These are phyloP conservation scores for Atherinosoma microstoma DNA, from an alignment of 2,797 vertebrate species.

Conservation along the genomic window DNA sequence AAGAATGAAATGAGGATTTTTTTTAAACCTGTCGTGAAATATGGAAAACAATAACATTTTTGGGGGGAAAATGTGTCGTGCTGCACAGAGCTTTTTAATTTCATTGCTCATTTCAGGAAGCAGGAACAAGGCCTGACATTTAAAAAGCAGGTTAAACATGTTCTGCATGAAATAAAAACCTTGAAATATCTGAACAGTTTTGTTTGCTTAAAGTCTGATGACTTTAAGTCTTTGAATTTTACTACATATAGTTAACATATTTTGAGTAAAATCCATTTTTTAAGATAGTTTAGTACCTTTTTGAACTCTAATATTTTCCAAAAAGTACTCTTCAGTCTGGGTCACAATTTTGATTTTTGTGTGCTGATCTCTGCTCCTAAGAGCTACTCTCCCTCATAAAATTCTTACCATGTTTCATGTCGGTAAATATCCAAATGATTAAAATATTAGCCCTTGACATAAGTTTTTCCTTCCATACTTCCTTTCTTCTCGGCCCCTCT, in stretches of 20 bases:
- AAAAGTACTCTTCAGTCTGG: not conserved
- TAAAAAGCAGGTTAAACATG: conserved; percentile 1
- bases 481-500: too few species aligned
- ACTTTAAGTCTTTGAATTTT: too few species aligned
- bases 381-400: not conserved
- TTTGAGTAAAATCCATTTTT: too few species aligned
- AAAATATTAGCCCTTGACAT: too few species aligned
- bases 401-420: too few species aligned
- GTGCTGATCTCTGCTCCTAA: not conserved
- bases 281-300: not conserved
- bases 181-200: not conserved
- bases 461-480: too few species aligned
- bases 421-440: too few species aligned
- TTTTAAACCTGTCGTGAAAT: not conserved
- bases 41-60: conserved; percentile 6
- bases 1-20: conserved; percentile 20
- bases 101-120: conserved; percentile 13
- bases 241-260: too few species aligned
- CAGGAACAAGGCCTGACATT: conserved; percentile 25
- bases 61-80: not conserved
- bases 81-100: conserved; percentile 16
- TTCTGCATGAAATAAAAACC: not conserved
- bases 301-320: not conserved
- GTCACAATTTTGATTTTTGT: not conserved
- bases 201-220: not conserved